Evolutionary conservation across 1,140 invertebrate species (phyloP).

Genomic region (Rhyacophila brunnea): DNA sequence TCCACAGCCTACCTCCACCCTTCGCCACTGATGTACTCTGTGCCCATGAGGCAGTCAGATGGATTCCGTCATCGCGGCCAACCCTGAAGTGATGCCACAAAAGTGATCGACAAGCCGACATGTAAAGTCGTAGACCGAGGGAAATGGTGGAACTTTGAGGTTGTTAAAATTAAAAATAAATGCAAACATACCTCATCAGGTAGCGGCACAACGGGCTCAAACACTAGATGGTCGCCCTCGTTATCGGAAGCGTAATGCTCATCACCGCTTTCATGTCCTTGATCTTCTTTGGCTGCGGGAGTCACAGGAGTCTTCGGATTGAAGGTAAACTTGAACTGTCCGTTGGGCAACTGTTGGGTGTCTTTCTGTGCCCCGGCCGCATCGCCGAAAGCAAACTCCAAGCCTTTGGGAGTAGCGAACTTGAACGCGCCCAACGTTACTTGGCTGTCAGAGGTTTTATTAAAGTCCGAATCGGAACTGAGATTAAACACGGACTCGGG

Average conservation of each 20-base stretch:
- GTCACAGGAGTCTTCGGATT: conserved; percentile 58
- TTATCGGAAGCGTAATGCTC: conserved; percentile 61
- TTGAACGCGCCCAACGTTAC: too few relatives aligned
- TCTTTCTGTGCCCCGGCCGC: not conserved
- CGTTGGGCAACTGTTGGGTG: not conserved
- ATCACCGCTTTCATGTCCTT: conserved; percentile 49
- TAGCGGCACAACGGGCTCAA: conserved; percentile 78
- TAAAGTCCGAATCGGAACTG: not conserved
- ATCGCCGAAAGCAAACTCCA: too few relatives aligned
- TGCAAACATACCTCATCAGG: conserved; percentile 72
- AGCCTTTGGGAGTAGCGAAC: too few relatives aligned
- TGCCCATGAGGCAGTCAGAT: too few relatives aligned
- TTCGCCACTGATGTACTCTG: too few relatives aligned
- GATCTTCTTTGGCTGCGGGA: conserved; percentile 35
- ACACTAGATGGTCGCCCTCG: conserved; percentile 71
- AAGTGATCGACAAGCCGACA: too few relatives aligned
- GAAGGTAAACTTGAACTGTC: conserved; percentile 36
- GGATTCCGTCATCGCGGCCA: too few relatives aligned
- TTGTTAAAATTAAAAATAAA: too few relatives aligned
- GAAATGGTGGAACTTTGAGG: too few relatives aligned
- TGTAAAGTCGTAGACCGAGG: too few relatives aligned
- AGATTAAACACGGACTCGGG: not conserved
- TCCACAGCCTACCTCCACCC: too few relatives aligned
- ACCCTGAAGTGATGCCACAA: too few relatives aligned
- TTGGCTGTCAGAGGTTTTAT: not conserved